Percentiles rank a stretch among this genome's conserved stretches.
Conservation (phyloP, 2,888 invertebrate genomes). For the Erebia epiphron region DNA sequence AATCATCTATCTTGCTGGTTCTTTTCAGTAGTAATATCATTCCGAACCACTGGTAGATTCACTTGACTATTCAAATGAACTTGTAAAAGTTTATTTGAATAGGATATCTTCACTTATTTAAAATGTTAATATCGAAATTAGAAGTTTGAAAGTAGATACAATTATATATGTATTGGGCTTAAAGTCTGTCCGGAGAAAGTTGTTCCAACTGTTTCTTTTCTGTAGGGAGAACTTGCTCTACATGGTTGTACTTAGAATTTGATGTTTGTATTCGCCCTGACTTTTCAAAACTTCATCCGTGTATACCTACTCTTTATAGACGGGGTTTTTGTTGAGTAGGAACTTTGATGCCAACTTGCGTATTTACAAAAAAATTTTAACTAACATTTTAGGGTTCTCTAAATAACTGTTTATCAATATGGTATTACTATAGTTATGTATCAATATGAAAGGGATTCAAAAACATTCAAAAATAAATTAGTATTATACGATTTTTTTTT, state of each 20-base stretch:
- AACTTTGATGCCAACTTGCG: background rate
- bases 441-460: too few relatives aligned
- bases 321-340: background rate
- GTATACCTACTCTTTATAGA: background rate
- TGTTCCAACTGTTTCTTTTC: background rate
- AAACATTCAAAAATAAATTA: too few relatives aligned
- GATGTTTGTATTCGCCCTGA: too few relatives aligned
- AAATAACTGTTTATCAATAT: too few relatives aligned
- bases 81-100: too few relatives aligned
- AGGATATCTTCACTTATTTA: background rate
- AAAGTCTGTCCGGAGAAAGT: background rate
- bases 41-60: too few relatives aligned
- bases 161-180: background rate
- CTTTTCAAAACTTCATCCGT: conserved; percentile 7
- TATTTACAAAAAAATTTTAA: background rate
- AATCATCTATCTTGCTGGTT: too few relatives aligned
- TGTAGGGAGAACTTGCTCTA: background rate
- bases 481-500: too few relatives aligned
- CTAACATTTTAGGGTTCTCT: too few relatives aligned
- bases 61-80: too few relatives aligned
- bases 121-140: background rate
- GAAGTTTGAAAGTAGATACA: background rate
- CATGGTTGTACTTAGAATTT: conserved; percentile 11
- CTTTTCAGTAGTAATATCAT: too few relatives aligned
- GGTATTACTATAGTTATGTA: too few relatives aligned